Conservation (phyloP, 2,797 vertebrate genomes). For the Mionectes olivaceus region DNA sequence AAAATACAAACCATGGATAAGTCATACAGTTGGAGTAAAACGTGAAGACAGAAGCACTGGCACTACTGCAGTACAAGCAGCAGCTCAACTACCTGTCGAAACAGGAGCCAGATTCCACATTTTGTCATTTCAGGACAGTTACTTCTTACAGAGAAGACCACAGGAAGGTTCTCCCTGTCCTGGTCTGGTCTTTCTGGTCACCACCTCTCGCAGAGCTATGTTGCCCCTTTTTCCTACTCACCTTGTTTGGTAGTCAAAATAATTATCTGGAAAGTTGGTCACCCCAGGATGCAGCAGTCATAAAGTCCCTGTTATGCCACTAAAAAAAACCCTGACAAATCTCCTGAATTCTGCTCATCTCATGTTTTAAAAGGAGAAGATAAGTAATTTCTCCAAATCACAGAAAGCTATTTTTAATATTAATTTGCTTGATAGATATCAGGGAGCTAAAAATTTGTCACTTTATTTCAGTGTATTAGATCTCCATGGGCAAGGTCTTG, state of each 20-base stretch:
- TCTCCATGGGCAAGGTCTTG: not conserved
- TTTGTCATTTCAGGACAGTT: not conserved
- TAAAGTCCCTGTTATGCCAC: not conserved
- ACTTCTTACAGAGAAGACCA: not conserved
- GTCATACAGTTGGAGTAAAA: not conserved
- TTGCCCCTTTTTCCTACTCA: not conserved
- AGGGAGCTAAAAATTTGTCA: not conserved
- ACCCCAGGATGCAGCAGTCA: not conserved
- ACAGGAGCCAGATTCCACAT: not conserved
- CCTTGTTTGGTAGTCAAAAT: not conserved
- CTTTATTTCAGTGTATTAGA: not conserved
- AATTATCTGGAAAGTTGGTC: not conserved
- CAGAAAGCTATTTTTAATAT: not conserved
- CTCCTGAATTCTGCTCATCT: not conserved
- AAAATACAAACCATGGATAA: not conserved
- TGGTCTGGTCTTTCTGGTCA: not conserved
- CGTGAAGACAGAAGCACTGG: not conserved
- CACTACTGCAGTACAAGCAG: not conserved
- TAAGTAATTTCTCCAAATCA: not conserved
- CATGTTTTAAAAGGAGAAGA: not conserved
- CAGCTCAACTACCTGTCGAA: not conserved
- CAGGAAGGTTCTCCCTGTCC: not conserved
- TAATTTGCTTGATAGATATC: rapidly evolving
- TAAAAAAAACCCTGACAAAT: not conserved
- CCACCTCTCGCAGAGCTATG: not conserved